Evolutionary conservation across 2,888 invertebrate species (phyloP).

Genomic region (Pheosia gnoma): DNA sequence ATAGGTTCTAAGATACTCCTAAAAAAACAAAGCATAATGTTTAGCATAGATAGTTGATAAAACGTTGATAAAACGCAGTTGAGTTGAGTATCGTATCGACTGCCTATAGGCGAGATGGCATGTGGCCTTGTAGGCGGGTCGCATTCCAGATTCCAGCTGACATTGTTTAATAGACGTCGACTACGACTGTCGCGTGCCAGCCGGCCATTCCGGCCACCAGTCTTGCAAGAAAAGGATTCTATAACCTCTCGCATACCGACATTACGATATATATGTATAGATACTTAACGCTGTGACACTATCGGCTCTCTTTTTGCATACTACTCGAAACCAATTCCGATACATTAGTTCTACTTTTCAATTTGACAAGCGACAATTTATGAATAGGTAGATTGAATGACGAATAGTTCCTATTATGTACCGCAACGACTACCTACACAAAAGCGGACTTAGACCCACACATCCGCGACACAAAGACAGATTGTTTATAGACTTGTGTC

Average conservation of each 20-base stretch:
- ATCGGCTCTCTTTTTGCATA: constrained; percentile 2
- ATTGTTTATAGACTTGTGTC: constrained; percentile 62
- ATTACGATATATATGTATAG: constrained; percentile 14
- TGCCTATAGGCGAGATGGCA: constrained; percentile 54
- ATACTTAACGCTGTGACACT: constrained; percentile 8
- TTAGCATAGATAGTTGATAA: constrained; percentile 37
- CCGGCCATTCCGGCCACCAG: constrained; percentile 5
- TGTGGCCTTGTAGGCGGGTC: constrained; percentile 79
- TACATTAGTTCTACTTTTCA: constrained; percentile 11
- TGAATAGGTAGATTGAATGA: constrained; percentile 12
- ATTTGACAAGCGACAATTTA: constrained; percentile 7
- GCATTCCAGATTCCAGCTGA: constrained; percentile 78
- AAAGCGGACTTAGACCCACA: constrained; percentile 23
- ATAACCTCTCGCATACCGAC: constrained; percentile 20
- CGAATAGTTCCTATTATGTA: constrained; percentile 22
- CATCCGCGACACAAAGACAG: constrained; percentile 50
- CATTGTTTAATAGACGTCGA: constrained; percentile 64
- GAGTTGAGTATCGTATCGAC: constrained; percentile 37
- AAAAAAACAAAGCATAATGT: constrained; percentile 27
- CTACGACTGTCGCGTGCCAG: constrained; percentile 45
- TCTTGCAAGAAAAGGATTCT: constrained; percentile 36
- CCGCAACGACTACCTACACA: constrained; percentile 22
- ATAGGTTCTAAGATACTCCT: constrained; percentile 2
- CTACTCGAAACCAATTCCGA: constrained; percentile 1
- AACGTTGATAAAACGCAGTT: constrained; percentile 7